Percentiles rank a stretch among this genome's conserved stretches.
Evolutionary conservation across 2,797 vertebrate genomes (phyloP).

Genomic region (Discoglossus pictus): DNA sequence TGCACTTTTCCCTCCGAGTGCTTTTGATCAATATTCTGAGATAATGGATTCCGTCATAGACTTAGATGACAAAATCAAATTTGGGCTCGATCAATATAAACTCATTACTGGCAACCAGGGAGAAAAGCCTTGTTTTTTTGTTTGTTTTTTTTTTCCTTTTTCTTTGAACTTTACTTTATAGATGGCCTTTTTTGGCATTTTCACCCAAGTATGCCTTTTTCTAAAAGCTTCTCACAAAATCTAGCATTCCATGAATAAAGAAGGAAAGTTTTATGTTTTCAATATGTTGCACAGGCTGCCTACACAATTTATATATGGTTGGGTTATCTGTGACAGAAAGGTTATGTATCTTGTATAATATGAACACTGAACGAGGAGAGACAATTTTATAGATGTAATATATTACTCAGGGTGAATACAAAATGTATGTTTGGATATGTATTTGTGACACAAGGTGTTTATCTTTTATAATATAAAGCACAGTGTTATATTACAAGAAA

Average conservation of each 20-base stretch:
- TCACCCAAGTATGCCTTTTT: neutral
- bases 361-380: no score
- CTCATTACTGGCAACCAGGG: conserved; percentile 49
- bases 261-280: conserved; percentile 10
- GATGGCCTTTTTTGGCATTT: conserved; percentile 30
- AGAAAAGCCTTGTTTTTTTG: conserved; percentile 29
- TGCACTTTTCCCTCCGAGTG: conserved; percentile 49
- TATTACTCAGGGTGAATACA: no score
- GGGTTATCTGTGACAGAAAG: neutral
- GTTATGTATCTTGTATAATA: conserved; percentile 1
- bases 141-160: conserved; percentile 25
- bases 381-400: no score
- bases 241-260: neutral
- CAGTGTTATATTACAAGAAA: no score
- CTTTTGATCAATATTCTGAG: conserved; percentile 54
- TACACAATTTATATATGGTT: conserved; percentile 10
- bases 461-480: no score
- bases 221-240: neutral
- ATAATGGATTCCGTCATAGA: conserved; percentile 34
- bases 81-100: conserved; percentile 31
- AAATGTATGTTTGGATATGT: no score
- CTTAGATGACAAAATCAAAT: conserved; percentile 11
- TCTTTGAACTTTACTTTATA: conserved; percentile 43
- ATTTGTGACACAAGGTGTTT: no score
- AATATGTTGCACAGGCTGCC: neutral